phyloP scores from a whole-genome alignment of 64 coral and sea anemone genomes.

The Montipora foliosa region DNA sequence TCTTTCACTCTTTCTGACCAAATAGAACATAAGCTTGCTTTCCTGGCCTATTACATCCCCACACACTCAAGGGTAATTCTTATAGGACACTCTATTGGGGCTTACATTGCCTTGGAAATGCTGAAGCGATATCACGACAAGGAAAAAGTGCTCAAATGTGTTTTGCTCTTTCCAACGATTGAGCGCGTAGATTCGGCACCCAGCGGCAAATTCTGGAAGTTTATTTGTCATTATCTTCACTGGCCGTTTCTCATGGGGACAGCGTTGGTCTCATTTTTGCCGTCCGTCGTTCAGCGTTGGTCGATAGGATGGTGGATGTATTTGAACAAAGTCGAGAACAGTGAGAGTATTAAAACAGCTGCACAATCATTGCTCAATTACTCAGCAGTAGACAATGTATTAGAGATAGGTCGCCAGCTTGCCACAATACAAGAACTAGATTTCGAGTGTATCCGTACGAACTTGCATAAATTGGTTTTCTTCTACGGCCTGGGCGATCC shows the following conservation, averaged over 20 bases:
- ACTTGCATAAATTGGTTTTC: conserved; percentile 90
- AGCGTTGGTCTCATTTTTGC: conserved; percentile 63
- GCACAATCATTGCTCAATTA: conserved; percentile 75
- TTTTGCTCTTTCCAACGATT: conserved; percentile 95
- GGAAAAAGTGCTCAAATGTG: conserved; percentile 82
- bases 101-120: conserved; percentile 87
- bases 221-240: conserved; percentile 78
- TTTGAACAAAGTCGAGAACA: conserved; percentile 64
- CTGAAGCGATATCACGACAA: conserved; percentile 88
- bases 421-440: conserved; percentile 77
- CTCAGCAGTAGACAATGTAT: conserved; percentile 75
- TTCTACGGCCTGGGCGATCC: conserved; percentile 90
- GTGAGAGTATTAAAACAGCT: conserved; percentile 59
- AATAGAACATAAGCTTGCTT: conserved; percentile 96
- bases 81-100: conserved; percentile 94
- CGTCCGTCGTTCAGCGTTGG: conserved; percentile 73
- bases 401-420: conserved; percentile 82
- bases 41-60: conserved; percentile 79
- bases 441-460: conserved; percentile 50
- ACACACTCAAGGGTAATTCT: conserved; percentile 69
- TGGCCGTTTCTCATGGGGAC: conserved; percentile 88
- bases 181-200: conserved; percentile 86
- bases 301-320: conserved; percentile 92
- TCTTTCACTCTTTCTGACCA: conserved; percentile 82
- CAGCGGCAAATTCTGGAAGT: conserved; percentile 88